Conservation (phyloP, 1,140 invertebrate genomes). For the Vanessa atalanta region DNA sequence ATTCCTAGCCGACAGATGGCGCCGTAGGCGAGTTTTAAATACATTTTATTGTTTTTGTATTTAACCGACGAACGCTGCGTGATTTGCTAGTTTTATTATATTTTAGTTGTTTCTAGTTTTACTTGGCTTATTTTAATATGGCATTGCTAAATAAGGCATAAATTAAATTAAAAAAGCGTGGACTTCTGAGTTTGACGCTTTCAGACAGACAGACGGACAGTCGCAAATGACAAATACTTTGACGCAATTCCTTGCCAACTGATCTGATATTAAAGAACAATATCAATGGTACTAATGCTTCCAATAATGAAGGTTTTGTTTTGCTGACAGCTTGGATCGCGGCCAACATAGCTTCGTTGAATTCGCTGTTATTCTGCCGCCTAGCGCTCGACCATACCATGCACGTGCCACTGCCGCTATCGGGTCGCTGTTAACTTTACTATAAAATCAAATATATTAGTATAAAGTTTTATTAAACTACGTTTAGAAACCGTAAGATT, state of each 20-base stretch:
- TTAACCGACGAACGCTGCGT: too few relatives aligned
- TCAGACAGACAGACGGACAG: too few relatives aligned
- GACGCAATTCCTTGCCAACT: neutral
- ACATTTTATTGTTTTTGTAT: too few relatives aligned
- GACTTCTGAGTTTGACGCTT: too few relatives aligned
- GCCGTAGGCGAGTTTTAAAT: too few relatives aligned
- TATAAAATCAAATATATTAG: neutral
- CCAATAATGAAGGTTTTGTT: slow-evolving; percentile 2
- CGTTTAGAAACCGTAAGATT: neutral
- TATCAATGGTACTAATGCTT: neutral
- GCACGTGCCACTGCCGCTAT: neutral
- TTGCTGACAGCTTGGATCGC: neutral
- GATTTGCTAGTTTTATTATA: too few relatives aligned
- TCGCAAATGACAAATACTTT: too few relatives aligned
- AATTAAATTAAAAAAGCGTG: too few relatives aligned
- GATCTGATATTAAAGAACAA: neutral
- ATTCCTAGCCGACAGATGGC: too few relatives aligned
- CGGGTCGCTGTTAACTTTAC: neutral
- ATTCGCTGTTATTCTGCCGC: neutral
- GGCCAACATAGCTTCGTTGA: neutral
- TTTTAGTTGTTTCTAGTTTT: too few relatives aligned
- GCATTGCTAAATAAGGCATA: too few relatives aligned
- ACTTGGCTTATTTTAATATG: too few relatives aligned
- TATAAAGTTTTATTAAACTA: neutral
- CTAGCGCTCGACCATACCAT: neutral